Evolutionary conservation across 1,140 invertebrate genomes (phyloP).

Genomic region (Leucophenga varia): DNA sequence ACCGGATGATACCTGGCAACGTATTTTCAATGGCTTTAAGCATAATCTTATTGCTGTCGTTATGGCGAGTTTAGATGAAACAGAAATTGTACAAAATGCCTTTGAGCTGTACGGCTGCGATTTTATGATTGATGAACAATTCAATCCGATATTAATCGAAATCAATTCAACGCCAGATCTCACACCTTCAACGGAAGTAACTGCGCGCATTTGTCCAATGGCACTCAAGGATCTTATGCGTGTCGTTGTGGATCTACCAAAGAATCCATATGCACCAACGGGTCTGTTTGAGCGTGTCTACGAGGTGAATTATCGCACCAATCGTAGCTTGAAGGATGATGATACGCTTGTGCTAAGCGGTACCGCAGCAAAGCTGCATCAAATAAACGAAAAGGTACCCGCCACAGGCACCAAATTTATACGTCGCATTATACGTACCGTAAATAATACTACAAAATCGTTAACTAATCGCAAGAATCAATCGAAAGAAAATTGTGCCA

Average conservation of each 20-base stretch:
- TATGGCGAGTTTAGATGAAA: conserved; percentile 73
- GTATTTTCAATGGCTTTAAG: conserved; percentile 85
- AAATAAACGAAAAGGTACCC: conserved; percentile 4
- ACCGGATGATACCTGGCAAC: conserved; percentile 61
- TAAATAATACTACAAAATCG: neutral
- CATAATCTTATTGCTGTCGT: conserved; percentile 80
- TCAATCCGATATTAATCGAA: conserved; percentile 88
- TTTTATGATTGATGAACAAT: conserved; percentile 85
- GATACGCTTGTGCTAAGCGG: conserved; percentile 34
- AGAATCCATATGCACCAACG: conserved; percentile 58
- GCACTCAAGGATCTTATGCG: conserved; percentile 86
- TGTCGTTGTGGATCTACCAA: conserved; percentile 65
- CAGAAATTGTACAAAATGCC: conserved; percentile 73
- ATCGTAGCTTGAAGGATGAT: conserved; percentile 24
- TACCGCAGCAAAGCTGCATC: conserved; percentile 31
- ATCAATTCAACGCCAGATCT: conserved; percentile 90
- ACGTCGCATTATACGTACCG: neutral
- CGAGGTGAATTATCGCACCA: conserved; percentile 41
- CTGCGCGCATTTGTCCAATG: conserved; percentile 75
- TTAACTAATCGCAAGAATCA: neutral
- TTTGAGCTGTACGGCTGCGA: conserved; percentile 93
- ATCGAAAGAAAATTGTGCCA: neutral
- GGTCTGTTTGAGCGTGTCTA: conserved; percentile 61
- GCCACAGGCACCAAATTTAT: neutral
- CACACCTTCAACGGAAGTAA: conserved; percentile 78